These are phyloP conservation scores for Lathamus discolor DNA, from an alignment of 2,113 vertebrate genomes.

Conservation along the genomic window DNA sequence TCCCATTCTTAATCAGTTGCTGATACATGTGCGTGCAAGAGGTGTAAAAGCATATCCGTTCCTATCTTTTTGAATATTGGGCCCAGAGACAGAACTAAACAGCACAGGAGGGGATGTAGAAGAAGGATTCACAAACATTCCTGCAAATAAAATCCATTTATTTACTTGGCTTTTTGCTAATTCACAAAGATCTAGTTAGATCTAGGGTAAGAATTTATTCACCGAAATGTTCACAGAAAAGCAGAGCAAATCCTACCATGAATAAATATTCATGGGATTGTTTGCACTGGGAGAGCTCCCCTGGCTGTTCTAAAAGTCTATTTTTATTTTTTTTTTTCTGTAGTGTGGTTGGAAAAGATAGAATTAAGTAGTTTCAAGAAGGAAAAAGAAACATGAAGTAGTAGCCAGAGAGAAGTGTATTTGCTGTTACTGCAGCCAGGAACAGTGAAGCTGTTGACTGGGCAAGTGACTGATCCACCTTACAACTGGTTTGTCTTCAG, in stretches of 20 bases:
- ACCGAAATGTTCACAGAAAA: constrained; percentile 21
- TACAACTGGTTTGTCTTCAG: not conserved
- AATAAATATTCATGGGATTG: constrained; percentile 58
- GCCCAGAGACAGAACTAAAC: not conserved
- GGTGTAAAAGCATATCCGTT: not conserved
- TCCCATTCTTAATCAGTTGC: constrained; percentile 30
- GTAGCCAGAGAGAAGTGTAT: not conserved
- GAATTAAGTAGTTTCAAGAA: constrained; percentile 38
- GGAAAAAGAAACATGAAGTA: not conserved
- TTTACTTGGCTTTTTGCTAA: constrained; percentile 12
- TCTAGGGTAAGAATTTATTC: constrained; percentile 45
- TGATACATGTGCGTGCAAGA: not conserved
- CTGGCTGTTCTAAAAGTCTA: constrained; percentile 21
- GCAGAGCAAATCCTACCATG: constrained; percentile 39
- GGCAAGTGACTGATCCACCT: not conserved
- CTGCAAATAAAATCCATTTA: constrained; percentile 38
- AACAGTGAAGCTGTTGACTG: not conserved
- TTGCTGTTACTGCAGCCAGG: not conserved
- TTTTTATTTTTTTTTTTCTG: not conserved
- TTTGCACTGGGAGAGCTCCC: constrained; percentile 28
- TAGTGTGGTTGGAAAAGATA: not conserved
- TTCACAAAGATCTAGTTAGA: not conserved
- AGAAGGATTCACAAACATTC: not conserved
- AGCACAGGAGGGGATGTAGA: not conserved
- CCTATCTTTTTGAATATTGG: not conserved